A percentile compares a stretch with the other conserved stretches of the same genome.
These are phyloP conservation scores for Agrilus mali DNA, from an alignment of 2,888 invertebrate genomes.

Conservation along the genomic window DNA sequence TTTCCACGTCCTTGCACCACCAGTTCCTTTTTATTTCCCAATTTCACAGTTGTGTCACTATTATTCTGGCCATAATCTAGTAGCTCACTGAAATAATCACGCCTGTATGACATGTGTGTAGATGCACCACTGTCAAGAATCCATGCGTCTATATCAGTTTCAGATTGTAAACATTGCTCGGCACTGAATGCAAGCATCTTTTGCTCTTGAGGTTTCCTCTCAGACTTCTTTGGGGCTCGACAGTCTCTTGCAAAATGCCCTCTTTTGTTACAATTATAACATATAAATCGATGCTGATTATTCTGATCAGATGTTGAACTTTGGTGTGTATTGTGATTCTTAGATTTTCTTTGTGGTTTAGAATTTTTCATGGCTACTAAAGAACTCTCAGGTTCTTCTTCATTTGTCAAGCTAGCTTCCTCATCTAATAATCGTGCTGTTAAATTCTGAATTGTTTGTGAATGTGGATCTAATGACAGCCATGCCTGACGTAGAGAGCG, in stretches of 20 bases:
- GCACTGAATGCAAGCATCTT: no score
- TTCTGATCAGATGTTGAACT: not conserved
- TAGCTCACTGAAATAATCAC: conserved; percentile 8
- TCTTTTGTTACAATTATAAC: conserved; percentile 14
- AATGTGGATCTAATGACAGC: conserved; percentile 11
- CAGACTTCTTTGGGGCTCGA: no score
- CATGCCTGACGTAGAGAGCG: no score
- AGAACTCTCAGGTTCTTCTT: conserved; percentile 9
- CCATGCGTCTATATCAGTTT: no score
- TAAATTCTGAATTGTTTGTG: conserved; percentile 14
- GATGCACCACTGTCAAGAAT: no score
- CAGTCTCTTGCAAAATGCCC: no score
- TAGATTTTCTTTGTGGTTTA: not conserved
- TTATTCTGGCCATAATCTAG: conserved; percentile 2
- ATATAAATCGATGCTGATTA: conserved; percentile 1
- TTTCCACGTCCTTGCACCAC: no score
- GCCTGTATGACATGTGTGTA: conserved; percentile 14
- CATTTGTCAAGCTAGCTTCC: conserved; percentile 9
- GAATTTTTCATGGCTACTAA: conserved; percentile 1
- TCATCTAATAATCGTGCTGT: conserved; percentile 15
- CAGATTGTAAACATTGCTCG: no score
- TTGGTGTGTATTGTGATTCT: not conserved
- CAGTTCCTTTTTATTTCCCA: no score
- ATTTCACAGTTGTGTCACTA: no score
- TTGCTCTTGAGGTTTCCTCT: no score